Evolutionary conservation across 1,140 invertebrate species (phyloP), one percentile per base, ranked within the genome.

Genomic region (Drosophila yakuba): DNA sequence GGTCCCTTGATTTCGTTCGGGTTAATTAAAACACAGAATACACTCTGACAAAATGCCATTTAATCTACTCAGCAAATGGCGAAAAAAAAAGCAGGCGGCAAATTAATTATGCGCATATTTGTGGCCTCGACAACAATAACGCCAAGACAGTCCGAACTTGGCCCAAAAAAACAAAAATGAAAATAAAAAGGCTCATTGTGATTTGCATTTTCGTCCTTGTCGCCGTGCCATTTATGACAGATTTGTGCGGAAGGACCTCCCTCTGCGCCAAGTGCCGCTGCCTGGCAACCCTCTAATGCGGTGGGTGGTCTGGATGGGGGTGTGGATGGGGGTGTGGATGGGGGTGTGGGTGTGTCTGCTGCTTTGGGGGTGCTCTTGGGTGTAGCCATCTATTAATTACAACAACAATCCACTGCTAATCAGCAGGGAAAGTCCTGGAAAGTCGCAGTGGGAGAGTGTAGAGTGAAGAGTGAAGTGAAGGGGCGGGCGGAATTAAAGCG

Each of bases 71-170:
- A 59, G 69, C 64, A 69, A 58, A 45, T 50, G 7, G 45, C 36
- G 41, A 51, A 52, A 77, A 51, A 52, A 77, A 77, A 59, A 76
- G 38, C 63, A 51, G 60, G 39, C 64, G 74, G 60, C 52, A 69
- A 82, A 86, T 86, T 88, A 86, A 86, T 86, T 86, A 86, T 86
- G 82, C 79, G 82, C 82, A 86, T 86, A 86, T 86, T 86, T 88
- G 74, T 73, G 82, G 75, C 54, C 83, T 82, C 63, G 67, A 59
- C 63, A 66, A 58, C 45, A 50, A 28, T 15, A 54, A 28, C 36
- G 11, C 15, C 4, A 54, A 41, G 7, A 28, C 36, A 41, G 25
- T 1, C 32, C 43, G 10, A 20, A 50, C n/a, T 15, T 32, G 5
- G 45, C 38, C 32, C 20, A 41, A 45, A 45, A 45, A 45, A 54